Conservation (phyloP, 2,113 vertebrate genomes). For the Oncorhynchus kisutch region DNA sequence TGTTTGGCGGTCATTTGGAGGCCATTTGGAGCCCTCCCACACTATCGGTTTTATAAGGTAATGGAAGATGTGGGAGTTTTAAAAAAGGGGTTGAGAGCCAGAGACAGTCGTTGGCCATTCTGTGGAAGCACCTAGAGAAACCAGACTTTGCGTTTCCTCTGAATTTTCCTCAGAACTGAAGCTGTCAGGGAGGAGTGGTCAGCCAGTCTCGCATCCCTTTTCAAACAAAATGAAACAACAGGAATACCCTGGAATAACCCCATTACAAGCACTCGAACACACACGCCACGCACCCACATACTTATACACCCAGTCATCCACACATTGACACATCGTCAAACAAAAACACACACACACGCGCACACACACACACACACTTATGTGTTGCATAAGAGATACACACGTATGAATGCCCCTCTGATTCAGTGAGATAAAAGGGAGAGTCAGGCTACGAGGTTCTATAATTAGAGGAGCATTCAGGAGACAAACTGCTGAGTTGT, state of each 20-base stretch:
- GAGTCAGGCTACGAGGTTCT: slow-evolving; percentile 47
- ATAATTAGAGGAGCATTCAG: slow-evolving; percentile 65
- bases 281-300: background rate
- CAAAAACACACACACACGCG: background rate
- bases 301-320: too few species aligned
- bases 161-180: background rate
- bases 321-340: background rate
- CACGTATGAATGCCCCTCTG: background rate
- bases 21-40: background rate
- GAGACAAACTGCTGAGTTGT: slow-evolving; percentile 51
- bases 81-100: background rate
- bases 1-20: background rate
- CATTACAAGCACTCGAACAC: background rate
- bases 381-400: background rate
- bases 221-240: background rate
- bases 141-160: background rate
- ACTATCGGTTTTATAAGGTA: background rate
- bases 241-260: too few species aligned
- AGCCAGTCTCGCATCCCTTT: slow-evolving; percentile 10
- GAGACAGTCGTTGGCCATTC: background rate
- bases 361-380: background rate
- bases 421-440: background rate
- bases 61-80: background rate
- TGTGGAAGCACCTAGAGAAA: background rate
- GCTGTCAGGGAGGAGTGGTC: too few species aligned